Evolutionary conservation across 2,797 vertebrate genomes (phyloP).

Genomic region (Gymnothorax javanicus): DNA sequence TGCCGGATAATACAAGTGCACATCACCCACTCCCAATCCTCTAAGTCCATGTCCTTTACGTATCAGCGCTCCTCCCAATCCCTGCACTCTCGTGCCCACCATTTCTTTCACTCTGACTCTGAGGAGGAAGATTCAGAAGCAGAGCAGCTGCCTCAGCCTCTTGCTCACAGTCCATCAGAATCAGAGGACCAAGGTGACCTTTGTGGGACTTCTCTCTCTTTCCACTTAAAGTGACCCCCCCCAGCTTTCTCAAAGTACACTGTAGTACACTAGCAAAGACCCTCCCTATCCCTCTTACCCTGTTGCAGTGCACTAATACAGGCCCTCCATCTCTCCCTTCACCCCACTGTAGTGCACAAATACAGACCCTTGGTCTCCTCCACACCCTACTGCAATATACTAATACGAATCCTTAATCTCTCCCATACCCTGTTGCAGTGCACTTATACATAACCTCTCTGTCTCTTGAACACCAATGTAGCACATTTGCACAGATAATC

Average conservation of each 20-base stretch:
- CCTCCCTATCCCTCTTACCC: background rate
- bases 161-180: constrained; percentile 76
- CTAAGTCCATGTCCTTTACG: constrained; percentile 96
- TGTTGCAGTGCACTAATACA: background rate
- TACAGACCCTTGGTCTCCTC: too few species aligned
- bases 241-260: too few species aligned
- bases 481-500: too few species aligned
- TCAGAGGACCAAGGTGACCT: constrained; percentile 85
- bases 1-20: constrained; percentile 73
- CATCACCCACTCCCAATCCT: constrained; percentile 91
- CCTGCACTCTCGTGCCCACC: constrained; percentile 77
- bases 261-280: too few species aligned
- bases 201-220: background rate
- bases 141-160: constrained; percentile 63
- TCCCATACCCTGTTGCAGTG: background rate
- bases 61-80: constrained; percentile 94
- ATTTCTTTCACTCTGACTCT: constrained; percentile 77
- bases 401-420: background rate
- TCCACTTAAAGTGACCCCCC: too few species aligned
- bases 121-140: constrained; percentile 68
- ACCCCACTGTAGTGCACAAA: background rate
- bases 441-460: background rate
- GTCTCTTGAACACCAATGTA: background rate
- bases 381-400: too few species aligned
- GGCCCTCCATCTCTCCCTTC: background rate